Evolutionary conservation across 2,888 invertebrate genomes (phyloP).

Genomic region (Apotomis capreana): DNA sequence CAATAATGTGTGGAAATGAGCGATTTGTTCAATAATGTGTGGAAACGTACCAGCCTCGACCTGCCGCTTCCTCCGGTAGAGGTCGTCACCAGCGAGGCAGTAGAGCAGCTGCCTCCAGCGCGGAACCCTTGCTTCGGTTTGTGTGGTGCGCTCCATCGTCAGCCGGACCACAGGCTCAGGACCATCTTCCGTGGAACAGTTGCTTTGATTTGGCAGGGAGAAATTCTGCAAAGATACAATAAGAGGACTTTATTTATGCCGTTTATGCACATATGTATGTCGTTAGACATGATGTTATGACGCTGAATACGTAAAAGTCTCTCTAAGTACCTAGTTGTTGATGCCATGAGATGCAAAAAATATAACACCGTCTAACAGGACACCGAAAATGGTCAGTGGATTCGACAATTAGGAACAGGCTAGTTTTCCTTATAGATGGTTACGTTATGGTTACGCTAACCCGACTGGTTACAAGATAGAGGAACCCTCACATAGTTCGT

Average conservation of each 20-base stretch:
- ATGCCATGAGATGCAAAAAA: no score
- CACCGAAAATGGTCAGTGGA: neutral
- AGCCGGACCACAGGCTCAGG: constrained; percentile 69
- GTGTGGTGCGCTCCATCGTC: constrained; percentile 92
- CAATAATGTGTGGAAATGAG: no score
- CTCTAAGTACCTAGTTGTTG: neutral
- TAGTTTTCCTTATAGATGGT: no score
- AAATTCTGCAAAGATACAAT: constrained; percentile 61
- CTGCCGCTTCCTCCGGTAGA: constrained; percentile 88
- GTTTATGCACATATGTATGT: neutral
- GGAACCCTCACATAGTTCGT: constrained; percentile 65
- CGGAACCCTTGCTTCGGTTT: constrained; percentile 89
- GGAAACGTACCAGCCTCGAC: constrained; percentile 84
- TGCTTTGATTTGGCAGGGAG: constrained; percentile 62
- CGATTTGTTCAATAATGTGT: no score
- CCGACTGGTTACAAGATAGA: no score
- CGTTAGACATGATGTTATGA: no score
- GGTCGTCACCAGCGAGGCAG: constrained; percentile 90
- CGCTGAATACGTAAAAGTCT: no score
- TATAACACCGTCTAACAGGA: no score
- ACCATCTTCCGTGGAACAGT: constrained; percentile 53
- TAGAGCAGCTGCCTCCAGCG: constrained; percentile 91
- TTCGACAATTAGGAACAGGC: no score
- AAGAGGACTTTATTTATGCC: no score
- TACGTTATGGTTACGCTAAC: no score